Percentiles rank a stretch among this genome's conserved stretches.
phyloP scores from a whole-genome alignment of 1,140 invertebrate species.

The Myzus persicae region DNA sequence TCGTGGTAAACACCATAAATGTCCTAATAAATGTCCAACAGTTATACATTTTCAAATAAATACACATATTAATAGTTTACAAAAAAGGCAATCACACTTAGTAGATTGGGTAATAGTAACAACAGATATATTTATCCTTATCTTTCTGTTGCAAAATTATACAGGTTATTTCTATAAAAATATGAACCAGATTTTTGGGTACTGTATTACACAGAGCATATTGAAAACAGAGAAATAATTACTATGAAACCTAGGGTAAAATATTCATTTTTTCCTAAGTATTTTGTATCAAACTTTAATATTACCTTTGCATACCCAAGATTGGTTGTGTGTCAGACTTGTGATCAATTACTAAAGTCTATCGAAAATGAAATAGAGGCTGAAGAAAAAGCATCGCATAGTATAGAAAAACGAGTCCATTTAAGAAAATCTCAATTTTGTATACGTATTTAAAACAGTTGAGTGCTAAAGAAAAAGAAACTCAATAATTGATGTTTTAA shows the following conservation, averaged over 20 bases:
- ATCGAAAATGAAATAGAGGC: neutral
- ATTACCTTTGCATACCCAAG: constrained; percentile 22
- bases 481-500: constrained; percentile 23
- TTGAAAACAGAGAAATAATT: neutral
- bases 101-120: constrained; percentile 32
- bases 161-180: constrained; percentile 33
- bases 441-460: constrained; percentile 38
- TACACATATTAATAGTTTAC: constrained; percentile 20
- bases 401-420: constrained; percentile 12
- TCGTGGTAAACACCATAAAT: constrained; percentile 1
- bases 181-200: constrained; percentile 29
- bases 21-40: neutral
- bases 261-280: constrained; percentile 1
- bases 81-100: constrained; percentile 24
- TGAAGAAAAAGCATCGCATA: neutral
- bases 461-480: constrained; percentile 17
- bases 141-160: constrained; percentile 27
- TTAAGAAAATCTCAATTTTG: constrained; percentile 21
- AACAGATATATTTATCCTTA: neutral
- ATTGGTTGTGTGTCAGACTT: neutral
- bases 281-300: constrained; percentile 11
- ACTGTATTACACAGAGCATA: too few species aligned
- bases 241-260: constrained; percentile 7
- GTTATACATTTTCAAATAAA: constrained; percentile 22
- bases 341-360: neutral